phyloP scores from a whole-genome alignment of 2,888 invertebrate species.

The Leptopterna dolabrata region DNA sequence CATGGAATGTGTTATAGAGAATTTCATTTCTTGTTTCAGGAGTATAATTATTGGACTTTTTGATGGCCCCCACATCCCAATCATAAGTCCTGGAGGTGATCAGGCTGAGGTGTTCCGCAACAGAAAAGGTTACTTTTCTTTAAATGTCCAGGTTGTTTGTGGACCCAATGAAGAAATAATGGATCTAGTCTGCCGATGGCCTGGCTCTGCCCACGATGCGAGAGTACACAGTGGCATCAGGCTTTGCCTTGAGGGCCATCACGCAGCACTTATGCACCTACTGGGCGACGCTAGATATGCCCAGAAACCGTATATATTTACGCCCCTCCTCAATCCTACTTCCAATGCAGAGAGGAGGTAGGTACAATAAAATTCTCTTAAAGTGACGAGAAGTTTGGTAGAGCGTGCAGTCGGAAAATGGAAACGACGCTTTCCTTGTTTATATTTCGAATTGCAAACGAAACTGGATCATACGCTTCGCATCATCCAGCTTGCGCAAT shows the following conservation, averaged over 20 bases:
- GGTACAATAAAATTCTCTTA: not conserved
- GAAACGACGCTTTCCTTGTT: not conserved
- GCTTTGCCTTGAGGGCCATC: not conserved
- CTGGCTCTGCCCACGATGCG: not conserved
- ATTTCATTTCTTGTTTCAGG: no score
- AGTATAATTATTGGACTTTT: not conserved
- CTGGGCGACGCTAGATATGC: not conserved
- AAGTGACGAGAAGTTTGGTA: not conserved
- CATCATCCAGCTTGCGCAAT: no score
- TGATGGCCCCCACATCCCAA: not conserved
- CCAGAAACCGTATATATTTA: conserved; percentile 3
- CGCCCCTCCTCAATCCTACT: not conserved
- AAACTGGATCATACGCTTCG: not conserved
- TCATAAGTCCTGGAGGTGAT: conserved; percentile 3
- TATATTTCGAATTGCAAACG: no score
- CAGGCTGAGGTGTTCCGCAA: not conserved
- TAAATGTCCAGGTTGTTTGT: not conserved
- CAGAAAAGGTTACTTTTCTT: conserved; percentile 7
- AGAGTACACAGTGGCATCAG: not conserved
- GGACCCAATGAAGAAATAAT: not conserved
- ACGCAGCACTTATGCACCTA: not conserved
- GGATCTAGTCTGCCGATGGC: conserved; percentile 1
- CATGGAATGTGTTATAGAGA: no score
- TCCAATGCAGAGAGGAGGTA: not conserved
- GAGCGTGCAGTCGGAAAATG: not conserved